These are phyloP conservation scores for Diplazon laetatorius DNA, from an alignment of 2,888 invertebrate species.

Conservation along the genomic window DNA sequence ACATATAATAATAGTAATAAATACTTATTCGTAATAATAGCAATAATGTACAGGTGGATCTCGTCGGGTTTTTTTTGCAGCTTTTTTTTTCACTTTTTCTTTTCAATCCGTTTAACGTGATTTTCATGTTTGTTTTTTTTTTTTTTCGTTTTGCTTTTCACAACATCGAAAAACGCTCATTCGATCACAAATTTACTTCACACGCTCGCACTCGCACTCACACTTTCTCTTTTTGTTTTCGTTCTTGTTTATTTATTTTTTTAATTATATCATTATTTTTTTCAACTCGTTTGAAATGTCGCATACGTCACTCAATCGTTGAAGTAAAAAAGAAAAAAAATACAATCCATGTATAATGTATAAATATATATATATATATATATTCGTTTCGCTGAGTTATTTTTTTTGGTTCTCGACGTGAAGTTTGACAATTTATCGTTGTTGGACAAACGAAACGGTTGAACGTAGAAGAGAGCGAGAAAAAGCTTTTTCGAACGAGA, in stretches of 20 bases:
- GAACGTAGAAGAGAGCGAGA: slow-evolving; percentile 7
- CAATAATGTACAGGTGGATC: slow-evolving; percentile 73
- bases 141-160: slow-evolving; percentile 66
- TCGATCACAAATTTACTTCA: slow-evolving; percentile 50
- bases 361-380: too few relatives aligned
- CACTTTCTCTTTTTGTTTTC: not conserved
- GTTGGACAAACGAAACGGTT: slow-evolving; percentile 13
- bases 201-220: slow-evolving; percentile 34
- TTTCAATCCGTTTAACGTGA: slow-evolving; percentile 47
- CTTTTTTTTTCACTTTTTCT: slow-evolving; percentile 52
- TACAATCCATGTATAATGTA: too few relatives aligned
- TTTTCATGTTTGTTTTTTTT: slow-evolving; percentile 44
- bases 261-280: too few relatives aligned
- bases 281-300: slow-evolving; percentile 1
- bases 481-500: slow-evolving; percentile 1
- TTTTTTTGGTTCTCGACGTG: slow-evolving; percentile 12
- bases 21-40: slow-evolving; percentile 70
- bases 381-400: slow-evolving; percentile 48
- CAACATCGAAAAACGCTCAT: slow-evolving; percentile 67
- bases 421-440: slow-evolving; percentile 23
- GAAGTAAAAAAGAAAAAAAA: slow-evolving; percentile 42
- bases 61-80: slow-evolving; percentile 53
- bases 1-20: slow-evolving; percentile 76
- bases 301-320: slow-evolving; percentile 19
- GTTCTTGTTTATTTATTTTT: not conserved